Conservation (phyloP, 2,797 vertebrate species). For the Ptychobarbus kaznakovi region DNA sequence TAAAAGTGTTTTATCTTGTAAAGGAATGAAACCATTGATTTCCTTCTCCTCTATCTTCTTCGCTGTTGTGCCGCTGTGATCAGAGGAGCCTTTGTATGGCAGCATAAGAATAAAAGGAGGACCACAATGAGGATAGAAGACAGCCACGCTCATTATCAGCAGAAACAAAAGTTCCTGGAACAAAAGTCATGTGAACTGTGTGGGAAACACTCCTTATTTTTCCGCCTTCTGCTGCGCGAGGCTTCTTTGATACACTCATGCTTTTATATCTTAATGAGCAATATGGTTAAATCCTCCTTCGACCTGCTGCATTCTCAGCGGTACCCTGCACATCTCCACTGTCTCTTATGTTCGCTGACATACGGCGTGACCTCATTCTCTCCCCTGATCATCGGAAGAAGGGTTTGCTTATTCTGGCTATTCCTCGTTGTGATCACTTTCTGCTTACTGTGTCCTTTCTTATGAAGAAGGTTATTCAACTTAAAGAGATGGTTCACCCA, state of each 20-base stretch:
- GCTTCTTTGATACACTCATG: slow-evolving; percentile 75
- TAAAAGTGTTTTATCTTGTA: slow-evolving; percentile 76
- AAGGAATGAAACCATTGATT: slow-evolving; percentile 72
- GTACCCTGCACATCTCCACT: slow-evolving; percentile 47
- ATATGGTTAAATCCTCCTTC: slow-evolving; percentile 65
- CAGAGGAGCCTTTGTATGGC: slow-evolving; percentile 76
- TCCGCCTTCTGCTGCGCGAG: slow-evolving; percentile 58
- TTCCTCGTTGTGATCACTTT: slow-evolving; percentile 58
- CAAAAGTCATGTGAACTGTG: slow-evolving; percentile 76
- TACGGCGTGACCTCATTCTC: slow-evolving; percentile 63
- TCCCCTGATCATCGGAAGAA: slow-evolving; percentile 54
- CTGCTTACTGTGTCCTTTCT: slow-evolving; percentile 54
- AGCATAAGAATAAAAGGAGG: slow-evolving; percentile 54
- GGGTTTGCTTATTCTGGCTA: slow-evolving; percentile 45
- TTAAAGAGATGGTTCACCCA: slow-evolving; percentile 24
- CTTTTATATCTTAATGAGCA: slow-evolving; percentile 76
- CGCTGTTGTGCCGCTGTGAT: slow-evolving; percentile 70
- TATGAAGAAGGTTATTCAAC: slow-evolving; percentile 71
- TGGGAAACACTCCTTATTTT: slow-evolving; percentile 69
- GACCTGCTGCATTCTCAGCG: slow-evolving; percentile 62
- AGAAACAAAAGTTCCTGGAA: slow-evolving; percentile 74
- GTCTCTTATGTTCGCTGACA: slow-evolving; percentile 52
- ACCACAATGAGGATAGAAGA: slow-evolving; percentile 68
- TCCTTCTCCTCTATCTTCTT: slow-evolving; percentile 57
- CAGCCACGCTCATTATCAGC: slow-evolving; percentile 78